Evolutionary conservation across 2,797 vertebrate species (phyloP), one percentile per base, ranked within the genome.

Genomic region (Orientallactaga sibirica): DNA sequence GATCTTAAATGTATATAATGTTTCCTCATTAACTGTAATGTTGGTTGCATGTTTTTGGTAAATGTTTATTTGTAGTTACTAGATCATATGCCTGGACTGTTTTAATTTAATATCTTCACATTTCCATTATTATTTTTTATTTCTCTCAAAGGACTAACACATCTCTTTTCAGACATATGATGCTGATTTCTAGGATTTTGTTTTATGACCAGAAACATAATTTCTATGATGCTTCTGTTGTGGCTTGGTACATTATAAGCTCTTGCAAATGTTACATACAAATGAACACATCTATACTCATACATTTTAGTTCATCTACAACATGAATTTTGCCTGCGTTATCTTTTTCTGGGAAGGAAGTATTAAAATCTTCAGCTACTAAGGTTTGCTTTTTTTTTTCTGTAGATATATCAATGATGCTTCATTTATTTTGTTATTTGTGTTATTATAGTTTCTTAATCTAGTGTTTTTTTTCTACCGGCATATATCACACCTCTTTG

Each of bases 81-180:
- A 90, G 70, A 74, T 29, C 71, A 70, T 41, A 91, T 73, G 43
- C 3, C 33, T 78, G 7, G 29, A 19, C 2, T 86, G 25, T 20
- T 92, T 92, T 90, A 14, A 74, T 20, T 66, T 84, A 84, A 33
- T 75, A 81, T 82, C 61, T 90, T 81, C 14, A 71, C 12, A 76
- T 66, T 90, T 95, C 16, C 25, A 55, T 74, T 92, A 76, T 68
- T 37, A 62, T 48, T 92, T 95, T 22, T 70, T 80, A 25, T 91
- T 87, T 68, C 19, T 68, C 41, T 55, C 33, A 88, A 41, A 86
- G 41, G 48, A 0, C 74, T 48, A 82, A 48, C 52, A n/a, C 74
- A 68, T 86, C 27, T 88, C 24, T 86, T 96, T 93, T 95, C 61
- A 82, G 18, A 55, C 18, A 7, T 22, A 70, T 15, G 1, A 5